Base-by-base conservation (phyloP, 23 tunicate species). In the Pegea sp. region DNA sequence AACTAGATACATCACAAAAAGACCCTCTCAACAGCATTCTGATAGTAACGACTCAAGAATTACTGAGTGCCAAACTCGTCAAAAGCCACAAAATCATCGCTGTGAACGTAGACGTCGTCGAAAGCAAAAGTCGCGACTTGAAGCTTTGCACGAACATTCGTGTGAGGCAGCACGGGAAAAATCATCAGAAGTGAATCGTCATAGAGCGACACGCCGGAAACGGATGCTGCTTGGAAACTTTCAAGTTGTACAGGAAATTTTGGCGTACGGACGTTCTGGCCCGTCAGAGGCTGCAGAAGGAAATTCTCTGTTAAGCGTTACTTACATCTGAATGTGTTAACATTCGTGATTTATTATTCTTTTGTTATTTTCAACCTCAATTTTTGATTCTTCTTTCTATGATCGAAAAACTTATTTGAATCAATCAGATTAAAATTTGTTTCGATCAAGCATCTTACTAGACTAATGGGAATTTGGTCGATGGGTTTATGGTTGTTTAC, bases 221-320 rank as follows among this genome's bases (percentile, higher is more conserved):
- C 58, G 79, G 3, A 72, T 72, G 79, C 33, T 72, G 52, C 59
- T 72, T n/a, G 79, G 64, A 44, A 57, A 48, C 44, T 72, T 72
- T 57, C 70, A 63, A 0, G 64, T 70, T 24, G 79, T 72, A 27
- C 79, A 72, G 64, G 79, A 72, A 32, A 63, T 72, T 6, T 59
- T 72, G 19, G 70, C 79, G 29, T 70, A 72, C 50, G 79, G 79
- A 18, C 52, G 68, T 2, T n/a, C n/a, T n/a, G n/a, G n/a, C n/a
- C n/a, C n/a, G n/a, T n/a, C n/a, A 7, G 63, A 60, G 1, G 31
- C 31, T 0, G 56, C 69, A 3, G 55, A 63, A 60, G 44, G 27
- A 22, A 72, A 64, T 48, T 70, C 79, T 22, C 34, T 72, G 19
- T 30, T 72, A 54, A 72, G 79, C 42, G 79, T 72, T 11, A 72